Conservation (phyloP, 1,140 invertebrate genomes). For the Eriocheir sinensis region DNA sequence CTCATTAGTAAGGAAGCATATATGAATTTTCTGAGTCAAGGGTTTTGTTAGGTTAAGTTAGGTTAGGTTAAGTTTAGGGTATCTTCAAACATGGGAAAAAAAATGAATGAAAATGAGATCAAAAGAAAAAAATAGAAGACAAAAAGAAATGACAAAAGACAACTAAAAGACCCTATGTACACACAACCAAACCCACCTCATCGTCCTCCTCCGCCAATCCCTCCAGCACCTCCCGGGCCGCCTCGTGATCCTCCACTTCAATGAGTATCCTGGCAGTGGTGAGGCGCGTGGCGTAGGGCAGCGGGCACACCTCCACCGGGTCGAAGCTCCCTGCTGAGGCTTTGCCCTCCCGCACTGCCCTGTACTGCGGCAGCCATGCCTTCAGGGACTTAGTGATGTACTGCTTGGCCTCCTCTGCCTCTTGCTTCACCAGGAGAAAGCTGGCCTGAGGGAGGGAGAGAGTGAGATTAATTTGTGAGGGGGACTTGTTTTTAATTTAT, state of each 20-base stretch:
- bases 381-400: constrained; percentile 68
- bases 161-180: not conserved
- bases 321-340: constrained; percentile 71
- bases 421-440: constrained; percentile 72
- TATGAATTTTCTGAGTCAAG: too few species aligned
- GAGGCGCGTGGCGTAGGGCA: constrained; percentile 75
- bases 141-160: not conserved
- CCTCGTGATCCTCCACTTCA: constrained; percentile 73
- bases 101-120: too few species aligned
- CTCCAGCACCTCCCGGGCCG: constrained; percentile 79
- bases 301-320: constrained; percentile 76
- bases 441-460: constrained; percentile 67
- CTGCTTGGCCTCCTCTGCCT: constrained; percentile 71
- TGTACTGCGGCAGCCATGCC: constrained; percentile 77
- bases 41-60: too few species aligned
- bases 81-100: too few species aligned
- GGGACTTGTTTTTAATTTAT: too few species aligned
- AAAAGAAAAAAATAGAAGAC: constrained; percentile 9
- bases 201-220: constrained; percentile 80
- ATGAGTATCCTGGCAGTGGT: constrained; percentile 70
- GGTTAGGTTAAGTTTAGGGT: too few species aligned
- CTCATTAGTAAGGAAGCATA: too few species aligned
- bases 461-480: too few species aligned
- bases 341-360: constrained; percentile 66
- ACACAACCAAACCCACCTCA: constrained; percentile 54